Conservation (phyloP, 2,113 vertebrate species). For the Rattus rattus region DNA sequence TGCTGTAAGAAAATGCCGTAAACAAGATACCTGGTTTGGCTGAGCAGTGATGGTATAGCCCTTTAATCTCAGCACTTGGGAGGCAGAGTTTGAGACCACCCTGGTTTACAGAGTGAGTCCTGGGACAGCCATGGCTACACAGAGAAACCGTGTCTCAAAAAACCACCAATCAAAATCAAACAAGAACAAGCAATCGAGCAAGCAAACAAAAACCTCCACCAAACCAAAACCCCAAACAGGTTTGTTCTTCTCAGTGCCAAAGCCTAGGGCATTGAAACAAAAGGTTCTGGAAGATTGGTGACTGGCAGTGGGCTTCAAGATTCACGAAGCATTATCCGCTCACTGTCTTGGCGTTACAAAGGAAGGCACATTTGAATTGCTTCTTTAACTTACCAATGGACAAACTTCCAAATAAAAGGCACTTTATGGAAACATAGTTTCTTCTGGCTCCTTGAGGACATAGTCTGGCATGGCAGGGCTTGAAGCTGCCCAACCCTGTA, state of each 20-base stretch:
- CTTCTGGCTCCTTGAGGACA: too few species aligned
- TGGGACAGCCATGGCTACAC: too few species aligned
- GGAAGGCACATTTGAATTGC: neutral
- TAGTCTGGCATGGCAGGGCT: too few species aligned
- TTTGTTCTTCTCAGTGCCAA: neutral
- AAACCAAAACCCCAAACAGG: neutral
- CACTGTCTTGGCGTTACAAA: neutral
- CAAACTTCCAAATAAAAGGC: neutral
- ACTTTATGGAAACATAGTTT: too few species aligned
- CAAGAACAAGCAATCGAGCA: neutral
- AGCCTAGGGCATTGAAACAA: neutral
- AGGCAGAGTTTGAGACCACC: too few species aligned
- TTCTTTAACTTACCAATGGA: neutral
- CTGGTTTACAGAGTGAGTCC: too few species aligned
- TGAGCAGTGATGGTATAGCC: too few species aligned
- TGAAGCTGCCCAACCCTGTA: neutral
- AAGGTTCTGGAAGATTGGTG: neutral
- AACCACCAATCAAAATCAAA: too few species aligned
- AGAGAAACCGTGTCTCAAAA: too few species aligned
- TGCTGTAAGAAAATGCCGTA: neutral
- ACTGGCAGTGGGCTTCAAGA: neutral
- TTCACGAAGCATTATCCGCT: neutral
- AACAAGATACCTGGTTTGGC: neutral
- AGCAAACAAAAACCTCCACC: neutral
- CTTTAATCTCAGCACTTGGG: too few species aligned